Percentiles rank a stretch among this genome's conserved stretches.
Evolutionary conservation across 2,888 invertebrate genomes (phyloP).

Genomic region (Melanargia galathea): DNA sequence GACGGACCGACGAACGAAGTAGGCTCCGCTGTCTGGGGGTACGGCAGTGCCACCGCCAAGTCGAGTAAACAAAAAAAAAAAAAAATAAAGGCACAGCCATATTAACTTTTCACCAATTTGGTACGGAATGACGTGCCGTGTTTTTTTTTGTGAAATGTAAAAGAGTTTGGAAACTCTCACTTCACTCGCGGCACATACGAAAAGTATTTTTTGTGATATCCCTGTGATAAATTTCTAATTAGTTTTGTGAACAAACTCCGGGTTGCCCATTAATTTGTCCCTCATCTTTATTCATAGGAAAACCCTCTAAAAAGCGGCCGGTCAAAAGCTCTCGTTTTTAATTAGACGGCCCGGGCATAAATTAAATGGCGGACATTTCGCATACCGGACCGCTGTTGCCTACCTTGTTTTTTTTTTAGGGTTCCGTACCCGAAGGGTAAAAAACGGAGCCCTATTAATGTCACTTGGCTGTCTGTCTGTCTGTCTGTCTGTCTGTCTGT

Average conservation of each 20-base stretch:
- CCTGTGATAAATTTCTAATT: slow-evolving; percentile 8
- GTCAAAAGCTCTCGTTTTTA: slow-evolving; percentile 27
- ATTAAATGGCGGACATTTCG: slow-evolving; percentile 17
- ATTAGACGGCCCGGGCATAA: slow-evolving; percentile 19
- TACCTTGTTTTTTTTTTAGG: too few relatives aligned
- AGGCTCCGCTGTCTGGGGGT: too few relatives aligned
- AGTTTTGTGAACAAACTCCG: neutral
- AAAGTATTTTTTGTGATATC: neutral
- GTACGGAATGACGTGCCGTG: neutral
- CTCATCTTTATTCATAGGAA: slow-evolving; percentile 38
- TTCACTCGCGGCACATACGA: too few relatives aligned
- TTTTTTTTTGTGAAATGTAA: neutral
- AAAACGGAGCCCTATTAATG: too few relatives aligned
- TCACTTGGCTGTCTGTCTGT: too few relatives aligned
- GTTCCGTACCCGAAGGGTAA: too few relatives aligned
- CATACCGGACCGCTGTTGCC: neutral
- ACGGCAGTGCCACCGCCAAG: too few relatives aligned
- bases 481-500: too few relatives aligned
- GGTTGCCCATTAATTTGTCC: slow-evolving; percentile 25
- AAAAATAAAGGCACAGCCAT: too few relatives aligned
- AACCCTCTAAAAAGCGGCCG: slow-evolving; percentile 26
- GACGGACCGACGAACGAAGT: too few relatives aligned
- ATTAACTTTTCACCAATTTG: too few relatives aligned
- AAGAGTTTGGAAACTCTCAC: neutral
- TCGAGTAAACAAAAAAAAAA: too few relatives aligned